phyloP scores from a whole-genome alignment of 2,797 vertebrate genomes.

The Gouania willdenowi region DNA sequence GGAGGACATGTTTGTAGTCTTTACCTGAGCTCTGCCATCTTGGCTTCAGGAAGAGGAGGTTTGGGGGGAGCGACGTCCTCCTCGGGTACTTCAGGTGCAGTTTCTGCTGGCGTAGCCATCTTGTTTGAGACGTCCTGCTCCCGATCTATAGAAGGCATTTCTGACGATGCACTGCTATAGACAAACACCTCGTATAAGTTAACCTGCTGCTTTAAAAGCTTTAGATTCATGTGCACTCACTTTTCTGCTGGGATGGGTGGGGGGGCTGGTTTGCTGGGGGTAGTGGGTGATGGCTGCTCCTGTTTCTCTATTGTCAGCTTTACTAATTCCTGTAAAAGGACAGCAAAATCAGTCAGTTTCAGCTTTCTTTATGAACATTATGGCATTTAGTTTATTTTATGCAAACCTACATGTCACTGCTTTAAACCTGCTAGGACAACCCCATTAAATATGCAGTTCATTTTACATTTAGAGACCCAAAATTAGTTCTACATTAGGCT shows the following conservation, averaged over 20 bases:
- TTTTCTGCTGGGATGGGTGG: conserved; percentile 82
- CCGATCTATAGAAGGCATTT: conserved; percentile 82
- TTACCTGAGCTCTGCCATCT: conserved; percentile 93
- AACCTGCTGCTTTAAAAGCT: too few relatives aligned
- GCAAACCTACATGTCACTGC: too few relatives aligned
- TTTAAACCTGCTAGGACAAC: too few relatives aligned
- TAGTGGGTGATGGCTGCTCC: conserved; percentile 91
- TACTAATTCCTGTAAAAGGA: conserved; percentile 86
- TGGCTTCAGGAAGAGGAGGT: conserved; percentile 91
- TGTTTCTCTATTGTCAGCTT: conserved; percentile 95
- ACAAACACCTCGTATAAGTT: too few relatives aligned
- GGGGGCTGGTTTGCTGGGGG: conserved; percentile 84
- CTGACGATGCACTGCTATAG: conserved; percentile 74
- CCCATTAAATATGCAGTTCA: too few relatives aligned
- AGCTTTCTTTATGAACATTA: too few relatives aligned
- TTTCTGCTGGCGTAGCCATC: conserved; percentile 71
- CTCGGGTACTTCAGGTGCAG: conserved; percentile 75
- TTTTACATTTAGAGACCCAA: too few relatives aligned
- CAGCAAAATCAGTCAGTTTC: neutral
- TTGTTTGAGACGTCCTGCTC: conserved; percentile 89
- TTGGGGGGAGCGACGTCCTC: conserved; percentile 92
- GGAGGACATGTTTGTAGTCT: neutral
- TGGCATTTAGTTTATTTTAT: too few relatives aligned
- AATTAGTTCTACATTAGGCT: too few relatives aligned
- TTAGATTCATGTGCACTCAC: too few relatives aligned